Conservation (phyloP, 2,113 vertebrate species). For the Lichenostomus cassidix region DNA sequence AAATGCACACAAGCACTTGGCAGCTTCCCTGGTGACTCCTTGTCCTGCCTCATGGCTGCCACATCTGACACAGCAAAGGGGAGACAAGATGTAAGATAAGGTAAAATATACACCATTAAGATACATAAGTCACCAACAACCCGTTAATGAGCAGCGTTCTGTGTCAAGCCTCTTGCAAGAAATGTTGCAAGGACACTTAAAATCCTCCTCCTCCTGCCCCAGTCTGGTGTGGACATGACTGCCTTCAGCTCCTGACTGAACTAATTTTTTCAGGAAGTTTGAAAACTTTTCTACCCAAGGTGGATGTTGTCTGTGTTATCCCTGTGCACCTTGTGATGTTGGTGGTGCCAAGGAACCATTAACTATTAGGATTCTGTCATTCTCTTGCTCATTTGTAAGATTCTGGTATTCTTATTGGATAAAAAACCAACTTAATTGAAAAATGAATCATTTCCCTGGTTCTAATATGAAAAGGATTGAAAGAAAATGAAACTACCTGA, state of each 20-base stretch:
- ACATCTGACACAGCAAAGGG: background rate
- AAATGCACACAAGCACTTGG: background rate
- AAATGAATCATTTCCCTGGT: background rate
- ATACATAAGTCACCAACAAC: background rate
- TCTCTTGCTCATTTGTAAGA: background rate
- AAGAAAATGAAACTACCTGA: background rate
- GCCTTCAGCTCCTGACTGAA: background rate
- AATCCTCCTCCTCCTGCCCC: background rate
- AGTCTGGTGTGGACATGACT: background rate
- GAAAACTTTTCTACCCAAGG: background rate
- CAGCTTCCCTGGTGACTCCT: background rate
- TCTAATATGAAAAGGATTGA: background rate
- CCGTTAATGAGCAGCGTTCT: fast-evolving
- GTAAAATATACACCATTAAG: background rate
- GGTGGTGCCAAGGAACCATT: background rate
- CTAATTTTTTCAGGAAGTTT: background rate
- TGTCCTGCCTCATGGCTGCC: background rate
- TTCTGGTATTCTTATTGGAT: background rate
- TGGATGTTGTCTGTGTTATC: background rate
- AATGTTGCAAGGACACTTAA: background rate
- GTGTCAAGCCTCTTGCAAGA: background rate
- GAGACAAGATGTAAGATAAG: background rate
- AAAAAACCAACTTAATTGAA: background rate
- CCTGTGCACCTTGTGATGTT: background rate
- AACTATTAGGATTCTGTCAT: background rate